Conservation (phyloP, 2,113 vertebrate genomes). For the Halcyon senegalensis region DNA sequence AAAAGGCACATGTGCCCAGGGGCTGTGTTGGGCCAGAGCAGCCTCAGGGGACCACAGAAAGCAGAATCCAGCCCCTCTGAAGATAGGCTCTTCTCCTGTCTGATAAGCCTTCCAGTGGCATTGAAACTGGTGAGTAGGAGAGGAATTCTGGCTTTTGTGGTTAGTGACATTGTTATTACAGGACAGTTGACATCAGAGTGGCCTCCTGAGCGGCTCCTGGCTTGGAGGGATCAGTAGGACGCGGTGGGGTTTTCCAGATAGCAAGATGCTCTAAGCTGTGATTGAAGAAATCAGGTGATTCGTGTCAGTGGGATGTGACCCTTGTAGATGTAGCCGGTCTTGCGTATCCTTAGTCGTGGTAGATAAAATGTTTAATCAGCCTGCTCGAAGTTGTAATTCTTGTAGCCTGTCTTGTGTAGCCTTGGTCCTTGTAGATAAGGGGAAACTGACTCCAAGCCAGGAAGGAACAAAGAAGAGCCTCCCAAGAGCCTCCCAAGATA, state of each 20-base stretch:
- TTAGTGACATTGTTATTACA: not conserved
- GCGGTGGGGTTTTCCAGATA: not conserved
- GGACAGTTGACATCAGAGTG: not conserved
- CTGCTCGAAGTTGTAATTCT: too few relatives aligned
- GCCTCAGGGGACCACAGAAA: not conserved
- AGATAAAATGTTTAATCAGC: too few relatives aligned
- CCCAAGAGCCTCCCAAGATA: too few relatives aligned
- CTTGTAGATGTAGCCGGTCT: too few relatives aligned
- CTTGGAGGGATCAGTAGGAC: not conserved
- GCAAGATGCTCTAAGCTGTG: too few relatives aligned
- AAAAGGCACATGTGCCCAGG: not conserved
- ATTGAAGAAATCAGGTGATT: too few relatives aligned
- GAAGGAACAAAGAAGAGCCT: too few relatives aligned
- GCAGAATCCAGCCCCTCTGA: not conserved
- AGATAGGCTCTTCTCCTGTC: not conserved
- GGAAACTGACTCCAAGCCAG: too few relatives aligned
- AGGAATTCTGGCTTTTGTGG: not conserved
- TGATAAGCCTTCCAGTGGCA: not conserved
- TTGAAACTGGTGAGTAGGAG: not conserved
- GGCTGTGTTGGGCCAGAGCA: not conserved
- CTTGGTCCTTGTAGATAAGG: too few relatives aligned
- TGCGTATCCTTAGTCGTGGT: too few relatives aligned
- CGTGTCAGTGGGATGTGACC: too few relatives aligned
- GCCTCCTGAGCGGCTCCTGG: not conserved
- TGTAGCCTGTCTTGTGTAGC: too few relatives aligned